These are phyloP conservation scores for Pseudorectes ferrugineus DNA, from an alignment of 2,113 vertebrate species.

Conservation along the genomic window DNA sequence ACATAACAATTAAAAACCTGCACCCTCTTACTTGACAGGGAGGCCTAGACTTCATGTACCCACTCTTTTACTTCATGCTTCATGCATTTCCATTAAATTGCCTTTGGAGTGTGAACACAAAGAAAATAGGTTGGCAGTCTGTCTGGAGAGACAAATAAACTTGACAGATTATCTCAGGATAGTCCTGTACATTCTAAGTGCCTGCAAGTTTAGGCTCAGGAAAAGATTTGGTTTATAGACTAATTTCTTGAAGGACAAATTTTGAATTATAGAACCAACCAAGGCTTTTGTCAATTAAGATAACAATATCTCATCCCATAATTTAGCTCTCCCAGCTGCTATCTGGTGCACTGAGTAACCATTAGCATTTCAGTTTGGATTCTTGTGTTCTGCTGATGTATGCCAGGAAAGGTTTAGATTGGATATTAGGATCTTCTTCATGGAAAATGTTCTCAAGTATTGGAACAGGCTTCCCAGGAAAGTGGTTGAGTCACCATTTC, in stretches of 20 bases:
- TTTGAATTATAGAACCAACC: neutral
- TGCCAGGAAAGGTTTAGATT: neutral
- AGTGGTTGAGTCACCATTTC: neutral
- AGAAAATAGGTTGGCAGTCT: neutral
- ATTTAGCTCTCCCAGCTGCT: neutral
- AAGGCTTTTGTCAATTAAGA: neutral
- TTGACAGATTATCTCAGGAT: neutral
- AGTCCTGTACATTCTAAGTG: neutral
- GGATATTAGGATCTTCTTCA: neutral
- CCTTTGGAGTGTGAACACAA: neutral
- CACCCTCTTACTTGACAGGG: neutral
- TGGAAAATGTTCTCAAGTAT: neutral
- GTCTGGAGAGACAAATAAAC: neutral
- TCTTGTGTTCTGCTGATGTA: neutral
- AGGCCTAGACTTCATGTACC: neutral
- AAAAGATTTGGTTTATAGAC: neutral
- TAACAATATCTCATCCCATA: neutral
- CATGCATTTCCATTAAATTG: neutral
- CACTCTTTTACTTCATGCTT: neutral
- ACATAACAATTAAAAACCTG: no score
- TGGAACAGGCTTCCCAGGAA: neutral
- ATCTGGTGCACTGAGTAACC: neutral
- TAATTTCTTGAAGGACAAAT: neutral
- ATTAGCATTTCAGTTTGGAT: neutral
- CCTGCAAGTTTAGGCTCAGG: neutral